phyloP scores from a whole-genome alignment of 1,140 invertebrate genomes.

The Megalonaias nervosa region DNA sequence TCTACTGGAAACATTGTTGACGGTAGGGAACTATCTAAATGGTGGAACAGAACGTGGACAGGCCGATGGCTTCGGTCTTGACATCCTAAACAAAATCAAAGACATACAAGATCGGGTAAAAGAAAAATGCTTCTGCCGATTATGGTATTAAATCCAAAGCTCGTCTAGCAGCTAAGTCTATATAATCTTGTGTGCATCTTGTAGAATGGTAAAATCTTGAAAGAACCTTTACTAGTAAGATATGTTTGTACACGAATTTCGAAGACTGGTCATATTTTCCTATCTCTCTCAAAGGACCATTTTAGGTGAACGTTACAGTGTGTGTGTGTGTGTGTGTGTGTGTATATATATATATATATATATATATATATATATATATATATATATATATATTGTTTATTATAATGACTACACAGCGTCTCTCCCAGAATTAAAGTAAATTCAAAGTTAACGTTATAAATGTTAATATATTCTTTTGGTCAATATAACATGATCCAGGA shows the following conservation, averaged over 20 bases:
- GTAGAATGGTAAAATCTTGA: conserved; percentile 1
- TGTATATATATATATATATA: too few relatives aligned
- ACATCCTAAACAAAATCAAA: conserved; percentile 64
- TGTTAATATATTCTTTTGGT: neutral
- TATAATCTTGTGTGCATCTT: neutral
- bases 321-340: too few relatives aligned
- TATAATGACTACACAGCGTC: neutral
- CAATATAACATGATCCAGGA: conserved; percentile 41
- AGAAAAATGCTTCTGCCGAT: neutral
- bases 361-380: too few relatives aligned
- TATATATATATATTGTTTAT: too few relatives aligned
- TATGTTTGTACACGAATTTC: neutral
- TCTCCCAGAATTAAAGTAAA: neutral
- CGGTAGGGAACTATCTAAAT: conserved; percentile 92
- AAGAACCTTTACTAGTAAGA: neutral
- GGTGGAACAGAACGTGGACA: conserved; percentile 90
- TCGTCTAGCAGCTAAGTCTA: too few relatives aligned
- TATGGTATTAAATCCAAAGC: too few relatives aligned
- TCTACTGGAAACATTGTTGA: conserved; percentile 91
- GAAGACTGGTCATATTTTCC: neutral
- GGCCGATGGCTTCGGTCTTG: conserved; percentile 74
- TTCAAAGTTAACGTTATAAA: conserved; percentile 5
- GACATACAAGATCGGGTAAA: conserved; percentile 62
- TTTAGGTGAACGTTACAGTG: too few relatives aligned
- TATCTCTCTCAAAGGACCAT: neutral